These are phyloP conservation scores for Agelaius tricolor DNA, from an alignment of 2,113 vertebrate genomes.

Conservation along the genomic window DNA sequence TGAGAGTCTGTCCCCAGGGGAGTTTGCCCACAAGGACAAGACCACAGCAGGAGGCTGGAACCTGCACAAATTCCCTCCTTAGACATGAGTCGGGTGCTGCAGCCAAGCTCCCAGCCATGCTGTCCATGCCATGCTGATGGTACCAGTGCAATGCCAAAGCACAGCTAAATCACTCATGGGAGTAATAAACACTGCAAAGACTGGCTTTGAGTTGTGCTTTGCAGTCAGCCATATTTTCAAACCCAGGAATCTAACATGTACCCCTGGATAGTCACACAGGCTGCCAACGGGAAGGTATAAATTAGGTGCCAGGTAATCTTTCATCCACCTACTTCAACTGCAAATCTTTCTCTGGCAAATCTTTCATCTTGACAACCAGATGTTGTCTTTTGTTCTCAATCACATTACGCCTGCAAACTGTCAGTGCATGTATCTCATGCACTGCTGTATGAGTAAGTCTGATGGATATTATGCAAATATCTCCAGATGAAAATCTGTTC, in stretches of 20 bases:
- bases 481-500: not conserved
- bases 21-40: not conserved
- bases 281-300: not conserved
- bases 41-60: not conserved
- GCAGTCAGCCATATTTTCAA: not conserved
- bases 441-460: not conserved
- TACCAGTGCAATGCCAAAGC: not conserved
- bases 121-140: not conserved
- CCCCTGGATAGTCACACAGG: not conserved
- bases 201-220: not conserved
- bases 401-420: not conserved
- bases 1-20: not conserved
- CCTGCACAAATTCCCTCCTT: not conserved
- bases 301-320: not conserved
- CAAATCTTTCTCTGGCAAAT: not conserved
- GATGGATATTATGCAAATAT: not conserved
- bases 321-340: not conserved
- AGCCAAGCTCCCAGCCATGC: not conserved
- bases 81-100: rapidly evolving
- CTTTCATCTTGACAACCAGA: not conserved
- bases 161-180: rapidly evolving
- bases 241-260: not conserved
- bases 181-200: not conserved
- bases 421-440: not conserved
- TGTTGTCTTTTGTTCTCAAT: not conserved